A percentile compares a stretch with the other conserved stretches of the same genome.
These are phyloP conservation scores for Chaetophractus vellerosus DNA, from an alignment of 2,797 vertebrate species.

Conservation along the genomic window DNA sequence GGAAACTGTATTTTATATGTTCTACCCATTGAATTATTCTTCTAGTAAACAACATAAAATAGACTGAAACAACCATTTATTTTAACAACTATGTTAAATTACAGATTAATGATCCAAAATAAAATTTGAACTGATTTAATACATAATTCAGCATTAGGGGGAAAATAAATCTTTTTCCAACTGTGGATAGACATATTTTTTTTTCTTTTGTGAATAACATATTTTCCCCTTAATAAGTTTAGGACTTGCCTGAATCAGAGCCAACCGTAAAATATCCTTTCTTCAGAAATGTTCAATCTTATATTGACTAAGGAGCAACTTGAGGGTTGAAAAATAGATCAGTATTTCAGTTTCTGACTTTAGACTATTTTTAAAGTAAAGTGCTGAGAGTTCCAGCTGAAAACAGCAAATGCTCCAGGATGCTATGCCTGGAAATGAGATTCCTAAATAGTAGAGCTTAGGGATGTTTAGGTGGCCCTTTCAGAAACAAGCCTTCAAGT, in stretches of 20 bases:
- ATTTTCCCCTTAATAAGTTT: slow-evolving; percentile 72
- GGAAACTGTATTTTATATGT: slow-evolving; percentile 63
- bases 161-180: slow-evolving; percentile 66
- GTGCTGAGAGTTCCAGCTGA: slow-evolving; percentile 42
- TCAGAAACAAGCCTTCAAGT: slow-evolving; percentile 27
- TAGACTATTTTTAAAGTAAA: slow-evolving; percentile 73
- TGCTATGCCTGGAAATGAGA: slow-evolving; percentile 78
- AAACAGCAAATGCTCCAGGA: slow-evolving; percentile 75
- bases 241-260: slow-evolving; percentile 37
- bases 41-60: slow-evolving; percentile 75
- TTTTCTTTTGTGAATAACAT: slow-evolving; percentile 68
- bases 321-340: slow-evolving; percentile 75
- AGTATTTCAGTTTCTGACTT: slow-evolving; percentile 71
- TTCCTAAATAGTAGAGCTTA: slow-evolving; percentile 58
- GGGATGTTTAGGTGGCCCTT: background rate
- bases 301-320: slow-evolving; percentile 60
- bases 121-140: slow-evolving; percentile 77
- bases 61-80: slow-evolving; percentile 68
- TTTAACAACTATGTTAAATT: slow-evolving; percentile 78
- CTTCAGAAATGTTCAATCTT: slow-evolving; percentile 65
- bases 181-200: background rate
- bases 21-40: slow-evolving; percentile 62
- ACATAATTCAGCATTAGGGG: slow-evolving; percentile 46
- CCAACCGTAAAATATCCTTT: background rate
- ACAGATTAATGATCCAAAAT: slow-evolving; percentile 72